Percentiles rank a stretch among this genome's conserved stretches.
phyloP scores from a whole-genome alignment of 2,113 vertebrate species.

The Cyprinus carpio region DNA sequence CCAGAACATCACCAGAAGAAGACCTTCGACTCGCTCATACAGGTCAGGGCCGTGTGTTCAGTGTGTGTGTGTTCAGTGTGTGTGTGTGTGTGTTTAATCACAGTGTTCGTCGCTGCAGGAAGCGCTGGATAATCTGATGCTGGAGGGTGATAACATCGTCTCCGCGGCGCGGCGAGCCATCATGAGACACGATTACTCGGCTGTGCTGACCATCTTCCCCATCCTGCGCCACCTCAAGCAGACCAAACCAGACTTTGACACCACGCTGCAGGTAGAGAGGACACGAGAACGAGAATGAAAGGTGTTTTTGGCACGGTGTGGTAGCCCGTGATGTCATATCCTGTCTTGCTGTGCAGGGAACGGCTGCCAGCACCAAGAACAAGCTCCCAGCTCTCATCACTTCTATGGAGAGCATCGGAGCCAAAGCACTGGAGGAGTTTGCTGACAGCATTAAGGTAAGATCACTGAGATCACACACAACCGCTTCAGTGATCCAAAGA shows the following conservation, averaged over 20 bases:
- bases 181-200: constrained; percentile 91
- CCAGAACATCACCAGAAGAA: constrained; percentile 98
- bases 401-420: constrained; percentile 95
- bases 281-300: no score
- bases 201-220: constrained; percentile 95
- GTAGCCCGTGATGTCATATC: background rate
- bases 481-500: no score
- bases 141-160: constrained; percentile 95
- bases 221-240: constrained; percentile 94
- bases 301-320: background rate
- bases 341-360: constrained; percentile 77
- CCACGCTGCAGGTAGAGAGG: constrained; percentile 86
- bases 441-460: constrained; percentile 98
- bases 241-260: constrained; percentile 93
- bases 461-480: background rate
- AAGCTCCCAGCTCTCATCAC: constrained; percentile 95
- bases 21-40: constrained; percentile 97
- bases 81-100: background rate
- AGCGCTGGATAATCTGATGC: constrained; percentile 91
- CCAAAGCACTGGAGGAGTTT: constrained; percentile 96
- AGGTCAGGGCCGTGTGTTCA: constrained; percentile 74
- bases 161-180: constrained; percentile 90
- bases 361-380: constrained; percentile 97
- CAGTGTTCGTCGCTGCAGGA: constrained; percentile 74
- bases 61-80: no score